phyloP scores from a whole-genome alignment of 2,888 invertebrate species.

The Periphyllus acericola region DNA sequence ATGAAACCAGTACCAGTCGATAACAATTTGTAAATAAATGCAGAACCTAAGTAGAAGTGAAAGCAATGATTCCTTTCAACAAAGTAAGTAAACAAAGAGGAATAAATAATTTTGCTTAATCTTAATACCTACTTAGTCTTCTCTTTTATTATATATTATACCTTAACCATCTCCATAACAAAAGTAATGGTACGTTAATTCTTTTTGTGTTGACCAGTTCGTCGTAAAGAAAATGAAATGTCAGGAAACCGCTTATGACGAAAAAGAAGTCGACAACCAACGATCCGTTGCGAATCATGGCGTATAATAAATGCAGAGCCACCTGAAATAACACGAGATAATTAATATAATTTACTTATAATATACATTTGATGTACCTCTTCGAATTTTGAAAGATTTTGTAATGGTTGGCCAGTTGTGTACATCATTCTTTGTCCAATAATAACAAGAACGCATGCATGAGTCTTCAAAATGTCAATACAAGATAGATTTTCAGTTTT shows the following conservation, averaged over 20 bases:
- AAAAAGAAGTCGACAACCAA: constrained; percentile 50
- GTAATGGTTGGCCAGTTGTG: constrained; percentile 14
- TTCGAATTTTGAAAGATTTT: constrained; percentile 10
- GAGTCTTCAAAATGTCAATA: constrained; percentile 53
- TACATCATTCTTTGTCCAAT: constrained; percentile 48
- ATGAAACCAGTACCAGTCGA: too few species aligned
- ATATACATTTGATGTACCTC: constrained; percentile 24
- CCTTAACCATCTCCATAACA: constrained; percentile 52
- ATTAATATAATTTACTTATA: not conserved
- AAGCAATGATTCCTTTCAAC: too few species aligned
- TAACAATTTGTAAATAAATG: too few species aligned
- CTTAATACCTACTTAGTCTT: too few species aligned
- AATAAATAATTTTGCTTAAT: too few species aligned
- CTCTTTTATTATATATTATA: not conserved
- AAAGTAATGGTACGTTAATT: constrained; percentile 42
- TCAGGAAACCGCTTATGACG: constrained; percentile 44
- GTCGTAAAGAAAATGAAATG: constrained; percentile 55
- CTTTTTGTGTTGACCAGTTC: constrained; percentile 49
- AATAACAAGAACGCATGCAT: constrained; percentile 33
- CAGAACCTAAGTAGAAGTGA: too few species aligned
- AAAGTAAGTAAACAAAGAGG: too few species aligned
- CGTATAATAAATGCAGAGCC: constrained; percentile 12
- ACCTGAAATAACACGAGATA: constrained; percentile 1
- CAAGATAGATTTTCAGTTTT: constrained; percentile 45
- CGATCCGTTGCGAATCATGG: constrained; percentile 42